A percentile compares a stretch with the other conserved stretches of the same genome.
Conservation (phyloP, 2,113 vertebrate species). For the Catagonus wagneri region DNA sequence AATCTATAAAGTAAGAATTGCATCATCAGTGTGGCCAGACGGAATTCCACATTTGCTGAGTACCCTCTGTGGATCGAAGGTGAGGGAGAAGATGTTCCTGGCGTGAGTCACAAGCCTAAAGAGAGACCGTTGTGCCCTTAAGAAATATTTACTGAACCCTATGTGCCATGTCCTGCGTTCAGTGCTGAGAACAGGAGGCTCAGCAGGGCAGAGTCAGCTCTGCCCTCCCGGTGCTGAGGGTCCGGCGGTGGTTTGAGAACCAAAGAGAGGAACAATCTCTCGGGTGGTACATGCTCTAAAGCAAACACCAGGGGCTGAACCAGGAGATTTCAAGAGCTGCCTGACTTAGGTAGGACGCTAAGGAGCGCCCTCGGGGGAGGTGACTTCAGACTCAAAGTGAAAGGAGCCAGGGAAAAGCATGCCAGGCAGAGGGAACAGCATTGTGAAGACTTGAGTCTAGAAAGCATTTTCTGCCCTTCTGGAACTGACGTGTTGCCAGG, state of each 20-base stretch:
- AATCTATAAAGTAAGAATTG: background rate
- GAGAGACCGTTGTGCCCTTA: background rate
- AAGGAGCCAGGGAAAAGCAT: background rate
- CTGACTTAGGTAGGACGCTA: background rate
- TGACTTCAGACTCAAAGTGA: background rate
- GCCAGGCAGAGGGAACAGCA: background rate
- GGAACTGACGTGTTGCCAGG: no score
- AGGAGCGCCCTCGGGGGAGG: background rate
- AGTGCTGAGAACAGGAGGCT: background rate
- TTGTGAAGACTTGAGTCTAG: background rate
- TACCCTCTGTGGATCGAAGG: background rate
- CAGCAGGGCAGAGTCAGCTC: background rate
- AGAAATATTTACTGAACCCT: no score
- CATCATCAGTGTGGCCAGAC: fast-evolving
- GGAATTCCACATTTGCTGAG: background rate
- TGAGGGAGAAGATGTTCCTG: background rate
- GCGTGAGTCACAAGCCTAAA: background rate
- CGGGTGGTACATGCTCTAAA: background rate
- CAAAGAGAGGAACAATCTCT: background rate
- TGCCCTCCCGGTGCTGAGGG: fast-evolving
- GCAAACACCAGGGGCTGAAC: background rate
- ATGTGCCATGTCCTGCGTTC: background rate
- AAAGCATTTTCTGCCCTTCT: background rate
- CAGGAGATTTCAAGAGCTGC: background rate
- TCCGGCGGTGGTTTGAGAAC: background rate